Evolutionary conservation across 2,797 vertebrate species (phyloP).

Genomic region (Pseudocheirus occidentalis): DNA sequence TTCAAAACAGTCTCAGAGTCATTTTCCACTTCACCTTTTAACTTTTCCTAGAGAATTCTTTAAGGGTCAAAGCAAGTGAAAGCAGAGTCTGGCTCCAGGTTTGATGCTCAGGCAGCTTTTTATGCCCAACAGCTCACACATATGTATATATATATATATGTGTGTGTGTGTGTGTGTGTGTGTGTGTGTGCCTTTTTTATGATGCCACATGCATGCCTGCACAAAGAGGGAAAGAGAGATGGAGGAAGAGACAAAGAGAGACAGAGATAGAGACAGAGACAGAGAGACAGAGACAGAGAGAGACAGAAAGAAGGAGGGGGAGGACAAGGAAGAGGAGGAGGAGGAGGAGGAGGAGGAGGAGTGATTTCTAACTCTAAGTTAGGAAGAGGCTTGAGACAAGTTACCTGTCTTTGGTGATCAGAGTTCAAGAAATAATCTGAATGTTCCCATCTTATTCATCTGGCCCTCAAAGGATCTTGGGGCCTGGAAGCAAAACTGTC

Average conservation of each 20-base stretch:
- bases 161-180: too few species aligned
- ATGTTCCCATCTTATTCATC: background rate
- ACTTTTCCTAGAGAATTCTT: background rate
- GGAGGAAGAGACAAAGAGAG: too few species aligned
- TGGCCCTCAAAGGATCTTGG: background rate
- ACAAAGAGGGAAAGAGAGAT: too few species aligned
- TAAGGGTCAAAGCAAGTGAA: too few species aligned
- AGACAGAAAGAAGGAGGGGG: too few species aligned
- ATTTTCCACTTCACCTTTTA: background rate
- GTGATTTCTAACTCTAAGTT: background rate
- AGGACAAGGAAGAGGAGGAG: too few species aligned
- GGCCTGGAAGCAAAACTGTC: background rate
- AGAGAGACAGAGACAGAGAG: too few species aligned
- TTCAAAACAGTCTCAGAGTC: background rate
- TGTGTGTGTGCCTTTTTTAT: too few species aligned
- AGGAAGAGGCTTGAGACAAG: background rate
- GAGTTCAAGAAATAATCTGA: background rate
- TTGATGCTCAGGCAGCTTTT: too few species aligned
- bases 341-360: background rate
- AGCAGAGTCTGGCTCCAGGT: too few species aligned
- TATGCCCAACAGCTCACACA: background rate
- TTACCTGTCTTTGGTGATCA: background rate
- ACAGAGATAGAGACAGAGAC: too few species aligned
- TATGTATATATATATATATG: background rate
- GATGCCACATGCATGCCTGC: too few species aligned